A percentile compares a stretch with the other conserved stretches of the same genome.
These are phyloP conservation scores for Protophormia terraenovae DNA, from an alignment of 2,888 invertebrate species.

Conservation along the genomic window DNA sequence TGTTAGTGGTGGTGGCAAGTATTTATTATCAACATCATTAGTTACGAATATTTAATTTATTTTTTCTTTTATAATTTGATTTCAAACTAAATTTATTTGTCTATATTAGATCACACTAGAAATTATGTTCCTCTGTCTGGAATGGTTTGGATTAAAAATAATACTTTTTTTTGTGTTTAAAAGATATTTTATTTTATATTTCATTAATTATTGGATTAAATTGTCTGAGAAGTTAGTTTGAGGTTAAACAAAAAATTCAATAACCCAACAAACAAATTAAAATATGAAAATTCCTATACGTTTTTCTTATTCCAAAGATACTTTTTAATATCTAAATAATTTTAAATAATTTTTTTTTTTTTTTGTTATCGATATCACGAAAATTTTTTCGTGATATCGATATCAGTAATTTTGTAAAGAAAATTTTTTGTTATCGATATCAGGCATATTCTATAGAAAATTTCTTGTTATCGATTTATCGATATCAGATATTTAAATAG, in stretches of 20 bases:
- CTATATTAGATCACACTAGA: background rate
- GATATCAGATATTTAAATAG: too few relatives aligned
- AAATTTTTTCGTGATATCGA: too few relatives aligned
- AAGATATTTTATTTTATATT: background rate
- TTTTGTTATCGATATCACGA: too few relatives aligned
- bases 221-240: background rate
- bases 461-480: background rate
- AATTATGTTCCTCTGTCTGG: background rate
- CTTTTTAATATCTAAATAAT: too few relatives aligned
- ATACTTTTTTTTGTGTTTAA: background rate
- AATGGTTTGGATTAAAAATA: too few relatives aligned
- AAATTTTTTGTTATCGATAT: too few relatives aligned
- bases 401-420: too few relatives aligned
- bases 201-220: background rate
- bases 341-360: too few relatives aligned
- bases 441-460: background rate
- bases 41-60: conserved; percentile 12
- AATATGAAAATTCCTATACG: too few relatives aligned
- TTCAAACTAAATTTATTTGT: background rate
- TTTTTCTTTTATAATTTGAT: background rate
- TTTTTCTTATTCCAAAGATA: too few relatives aligned
- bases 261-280: background rate
- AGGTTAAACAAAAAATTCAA: background rate
- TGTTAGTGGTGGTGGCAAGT: background rate
- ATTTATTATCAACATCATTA: conserved; percentile 1